phyloP scores from a whole-genome alignment of 2,113 vertebrate genomes.

The Scortum barcoo region DNA sequence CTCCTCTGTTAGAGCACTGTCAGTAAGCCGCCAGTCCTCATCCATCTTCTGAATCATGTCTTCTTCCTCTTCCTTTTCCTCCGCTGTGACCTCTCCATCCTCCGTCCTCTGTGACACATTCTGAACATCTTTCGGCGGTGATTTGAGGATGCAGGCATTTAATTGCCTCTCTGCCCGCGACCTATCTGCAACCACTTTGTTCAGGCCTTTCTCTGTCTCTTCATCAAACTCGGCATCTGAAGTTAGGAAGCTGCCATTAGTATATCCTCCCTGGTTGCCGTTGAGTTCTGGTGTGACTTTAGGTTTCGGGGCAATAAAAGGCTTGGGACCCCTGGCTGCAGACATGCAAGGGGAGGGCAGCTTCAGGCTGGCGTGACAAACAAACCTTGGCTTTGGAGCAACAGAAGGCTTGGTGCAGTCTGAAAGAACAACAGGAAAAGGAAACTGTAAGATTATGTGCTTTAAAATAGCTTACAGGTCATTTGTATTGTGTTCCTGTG shows the following conservation, averaged over 20 bases:
- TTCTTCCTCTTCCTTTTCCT: constrained; percentile 52
- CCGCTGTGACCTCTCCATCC: constrained; percentile 37
- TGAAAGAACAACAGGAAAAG: constrained; percentile 85
- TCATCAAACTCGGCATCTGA: constrained; percentile 73
- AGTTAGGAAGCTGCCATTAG: constrained; percentile 80
- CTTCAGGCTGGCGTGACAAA: constrained; percentile 82
- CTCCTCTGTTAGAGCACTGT: constrained; percentile 70
- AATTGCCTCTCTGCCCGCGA: constrained; percentile 43
- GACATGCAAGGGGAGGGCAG: constrained; percentile 84
- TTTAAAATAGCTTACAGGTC: constrained; percentile 80
- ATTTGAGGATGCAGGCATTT: constrained; percentile 51
- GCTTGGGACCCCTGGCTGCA: constrained; percentile 89
- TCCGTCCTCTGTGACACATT: constrained; percentile 52
- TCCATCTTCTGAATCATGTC: constrained; percentile 60
- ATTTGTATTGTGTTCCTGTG: constrained; percentile 67
- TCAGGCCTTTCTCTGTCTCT: constrained; percentile 63
- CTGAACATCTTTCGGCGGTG: constrained; percentile 30
- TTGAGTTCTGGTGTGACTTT: constrained; percentile 84
- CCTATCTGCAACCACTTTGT: constrained; percentile 52
- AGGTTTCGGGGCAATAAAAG: constrained; percentile 93
- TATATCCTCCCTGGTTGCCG: constrained; percentile 81
- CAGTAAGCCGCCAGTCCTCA: constrained; percentile 70
- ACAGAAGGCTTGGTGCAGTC: constrained; percentile 91
- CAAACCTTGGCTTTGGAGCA: constrained; percentile 91
- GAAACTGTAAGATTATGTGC: constrained; percentile 79